Evolutionary conservation across 2,113 vertebrate genomes (phyloP).

Genomic region (human): DNA sequence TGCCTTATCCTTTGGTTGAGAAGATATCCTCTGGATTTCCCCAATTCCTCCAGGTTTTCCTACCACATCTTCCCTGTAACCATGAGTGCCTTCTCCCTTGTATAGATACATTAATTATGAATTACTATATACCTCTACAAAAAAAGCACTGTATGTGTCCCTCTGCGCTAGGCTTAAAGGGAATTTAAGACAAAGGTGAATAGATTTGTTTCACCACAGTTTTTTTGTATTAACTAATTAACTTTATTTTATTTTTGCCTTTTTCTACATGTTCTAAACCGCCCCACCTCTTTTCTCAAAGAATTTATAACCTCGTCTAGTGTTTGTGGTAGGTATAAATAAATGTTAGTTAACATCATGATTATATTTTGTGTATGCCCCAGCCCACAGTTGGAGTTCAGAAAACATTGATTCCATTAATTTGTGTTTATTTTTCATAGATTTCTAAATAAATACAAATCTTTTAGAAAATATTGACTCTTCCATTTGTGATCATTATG

Average conservation of each 20-base stretch:
- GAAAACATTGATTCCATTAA: constrained; percentile 10
- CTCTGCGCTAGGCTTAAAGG: neutral
- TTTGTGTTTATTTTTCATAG: constrained; percentile 7
- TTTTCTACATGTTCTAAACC: too few relatives aligned
- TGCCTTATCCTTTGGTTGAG: neutral
- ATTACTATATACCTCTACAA: neutral
- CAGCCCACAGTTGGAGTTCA: neutral
- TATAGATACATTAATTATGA: neutral
- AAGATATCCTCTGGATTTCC: neutral
- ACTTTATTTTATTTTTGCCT: too few relatives aligned
- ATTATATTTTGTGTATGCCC: neutral
- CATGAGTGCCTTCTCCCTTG: neutral
- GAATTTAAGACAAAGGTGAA: neutral
- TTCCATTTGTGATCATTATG: constrained; percentile 36
- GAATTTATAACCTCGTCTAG: neutral
- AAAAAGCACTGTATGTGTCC: neutral
- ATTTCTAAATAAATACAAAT: constrained; percentile 20
- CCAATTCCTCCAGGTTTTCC: neutral
- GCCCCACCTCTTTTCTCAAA: neutral
- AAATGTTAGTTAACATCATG: neutral
- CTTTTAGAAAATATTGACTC: neutral
- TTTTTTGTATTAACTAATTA: too few relatives aligned
- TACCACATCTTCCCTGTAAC: neutral
- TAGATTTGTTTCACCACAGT: neutral
- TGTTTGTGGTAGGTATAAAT: neutral